These are phyloP conservation scores for Saccostrea cuccullata DNA, from an alignment of 1,140 invertebrate species.

Conservation along the genomic window DNA sequence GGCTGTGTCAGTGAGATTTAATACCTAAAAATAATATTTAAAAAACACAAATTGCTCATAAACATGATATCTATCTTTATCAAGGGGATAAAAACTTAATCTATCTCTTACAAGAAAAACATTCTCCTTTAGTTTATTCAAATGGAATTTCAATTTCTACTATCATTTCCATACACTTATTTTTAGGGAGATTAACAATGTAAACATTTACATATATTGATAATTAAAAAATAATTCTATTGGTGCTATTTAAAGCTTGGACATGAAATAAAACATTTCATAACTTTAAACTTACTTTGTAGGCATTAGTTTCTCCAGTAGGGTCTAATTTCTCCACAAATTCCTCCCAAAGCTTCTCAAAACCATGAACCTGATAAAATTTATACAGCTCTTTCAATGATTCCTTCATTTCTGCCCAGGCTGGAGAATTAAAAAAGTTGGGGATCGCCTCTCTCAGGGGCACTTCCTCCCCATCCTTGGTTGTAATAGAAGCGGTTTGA, in stretches of 20 bases:
- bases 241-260: no score
- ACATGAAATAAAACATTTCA: slow-evolving; percentile 3
- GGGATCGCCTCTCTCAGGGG: slow-evolving; percentile 89
- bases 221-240: no score
- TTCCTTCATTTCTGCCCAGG: slow-evolving; percentile 87
- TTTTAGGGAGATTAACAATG: no score
- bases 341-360: slow-evolving; percentile 89
- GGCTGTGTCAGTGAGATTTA: slow-evolving; percentile 86
- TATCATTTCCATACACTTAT: no score
- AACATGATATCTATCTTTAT: no score
- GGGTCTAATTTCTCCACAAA: slow-evolving; percentile 91
- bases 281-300: slow-evolving; percentile 84
- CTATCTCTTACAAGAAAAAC: no score
- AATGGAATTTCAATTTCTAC: no score
- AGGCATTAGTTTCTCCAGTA: slow-evolving; percentile 92
- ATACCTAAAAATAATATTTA: slow-evolving; percentile 80
- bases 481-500: slow-evolving; percentile 92
- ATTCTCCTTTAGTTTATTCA: no score
- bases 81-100: no score
- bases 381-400: slow-evolving; percentile 87
- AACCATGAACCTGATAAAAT: slow-evolving; percentile 89
- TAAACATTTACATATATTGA: no score
- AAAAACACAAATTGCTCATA: not conserved
- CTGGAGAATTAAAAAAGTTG: slow-evolving; percentile 93
- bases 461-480: slow-evolving; percentile 91